A percentile compares a stretch with the other conserved stretches of the same genome.
Conservation (phyloP, 2,113 vertebrate genomes). For the Hystrix brachyura region DNA sequence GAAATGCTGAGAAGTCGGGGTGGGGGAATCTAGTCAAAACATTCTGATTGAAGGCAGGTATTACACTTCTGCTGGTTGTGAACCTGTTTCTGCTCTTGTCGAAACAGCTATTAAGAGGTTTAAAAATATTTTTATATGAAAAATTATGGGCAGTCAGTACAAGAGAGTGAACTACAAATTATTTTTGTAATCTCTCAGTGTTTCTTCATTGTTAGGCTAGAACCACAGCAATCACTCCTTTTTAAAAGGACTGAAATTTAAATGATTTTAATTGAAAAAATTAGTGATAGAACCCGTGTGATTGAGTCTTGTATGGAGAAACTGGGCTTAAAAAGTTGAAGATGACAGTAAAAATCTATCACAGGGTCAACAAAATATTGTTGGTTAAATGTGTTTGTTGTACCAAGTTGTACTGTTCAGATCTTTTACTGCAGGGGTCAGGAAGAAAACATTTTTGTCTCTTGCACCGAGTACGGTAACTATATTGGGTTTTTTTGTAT, state of each 20-base stretch:
- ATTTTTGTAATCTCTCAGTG: conserved; percentile 12
- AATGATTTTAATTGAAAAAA: conserved; percentile 34
- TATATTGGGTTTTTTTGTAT: background rate
- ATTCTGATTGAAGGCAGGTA: background rate
- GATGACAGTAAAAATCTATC: conserved; percentile 50
- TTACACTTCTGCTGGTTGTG: background rate
- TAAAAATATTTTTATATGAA: conserved; percentile 32
- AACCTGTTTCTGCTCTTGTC: conserved; percentile 55
- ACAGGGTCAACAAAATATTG: conserved; percentile 11
- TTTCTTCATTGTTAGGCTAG: conserved; percentile 40
- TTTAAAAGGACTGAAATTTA: conserved; percentile 48
- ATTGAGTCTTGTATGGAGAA: conserved; percentile 46
- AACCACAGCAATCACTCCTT: conserved; percentile 50
- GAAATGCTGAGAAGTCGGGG: background rate
- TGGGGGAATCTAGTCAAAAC: background rate
- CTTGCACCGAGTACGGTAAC: background rate
- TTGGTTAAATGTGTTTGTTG: conserved; percentile 2
- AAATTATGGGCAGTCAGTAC: background rate
- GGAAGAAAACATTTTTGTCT: conserved; percentile 63
- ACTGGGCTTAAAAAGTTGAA: conserved; percentile 40
- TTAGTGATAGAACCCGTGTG: background rate
- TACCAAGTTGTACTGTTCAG: conserved; percentile 24
- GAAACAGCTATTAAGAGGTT: conserved; percentile 49
- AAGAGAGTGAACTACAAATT: conserved; percentile 34
- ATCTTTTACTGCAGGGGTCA: conserved; percentile 34